These are phyloP conservation scores for Drosophila obscura DNA, from an alignment of 1,140 invertebrate genomes.

Conservation along the genomic window DNA sequence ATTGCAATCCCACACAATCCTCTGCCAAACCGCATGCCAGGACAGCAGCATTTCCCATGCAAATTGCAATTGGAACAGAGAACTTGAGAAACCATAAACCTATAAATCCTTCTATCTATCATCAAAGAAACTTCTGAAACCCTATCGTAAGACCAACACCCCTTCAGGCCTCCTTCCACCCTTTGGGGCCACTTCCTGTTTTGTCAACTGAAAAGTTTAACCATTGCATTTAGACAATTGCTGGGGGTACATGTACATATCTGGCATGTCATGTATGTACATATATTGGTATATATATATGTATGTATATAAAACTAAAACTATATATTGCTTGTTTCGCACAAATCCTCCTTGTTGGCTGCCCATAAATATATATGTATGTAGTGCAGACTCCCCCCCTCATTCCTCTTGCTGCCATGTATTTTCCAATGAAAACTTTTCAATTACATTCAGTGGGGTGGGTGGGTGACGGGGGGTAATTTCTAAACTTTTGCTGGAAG, in stretches of 20 bases:
- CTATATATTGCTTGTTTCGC: slow-evolving; percentile 21
- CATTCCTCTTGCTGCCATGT: neutral
- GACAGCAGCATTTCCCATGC: slow-evolving; percentile 12
- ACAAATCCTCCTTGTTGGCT: slow-evolving; percentile 33
- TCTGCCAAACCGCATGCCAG: neutral
- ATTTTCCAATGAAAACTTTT: slow-evolving; percentile 54
- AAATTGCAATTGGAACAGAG: slow-evolving; percentile 21
- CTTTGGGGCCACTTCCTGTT: slow-evolving; percentile 31
- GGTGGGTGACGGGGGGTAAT: slow-evolving; percentile 13
- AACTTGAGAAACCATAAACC: slow-evolving; percentile 41
- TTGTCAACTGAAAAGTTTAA: slow-evolving; percentile 48
- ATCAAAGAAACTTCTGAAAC: slow-evolving; percentile 32
- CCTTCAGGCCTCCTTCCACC: neutral
- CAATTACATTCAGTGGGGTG: slow-evolving; percentile 51
- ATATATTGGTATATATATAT: neutral
- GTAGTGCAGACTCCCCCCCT: neutral
- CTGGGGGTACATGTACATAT: neutral
- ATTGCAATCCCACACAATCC: neutral
- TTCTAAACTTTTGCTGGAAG: slow-evolving; percentile 51
- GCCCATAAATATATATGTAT: slow-evolving; percentile 42
- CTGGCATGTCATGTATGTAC: too few species aligned
- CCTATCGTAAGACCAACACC: slow-evolving; percentile 7
- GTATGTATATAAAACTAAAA: slow-evolving; percentile 33
- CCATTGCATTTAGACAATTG: slow-evolving; percentile 47
- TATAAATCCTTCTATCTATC: slow-evolving; percentile 46